Conservation (phyloP, 2,797 vertebrate genomes). For the Aulostomus chinensis region DNA sequence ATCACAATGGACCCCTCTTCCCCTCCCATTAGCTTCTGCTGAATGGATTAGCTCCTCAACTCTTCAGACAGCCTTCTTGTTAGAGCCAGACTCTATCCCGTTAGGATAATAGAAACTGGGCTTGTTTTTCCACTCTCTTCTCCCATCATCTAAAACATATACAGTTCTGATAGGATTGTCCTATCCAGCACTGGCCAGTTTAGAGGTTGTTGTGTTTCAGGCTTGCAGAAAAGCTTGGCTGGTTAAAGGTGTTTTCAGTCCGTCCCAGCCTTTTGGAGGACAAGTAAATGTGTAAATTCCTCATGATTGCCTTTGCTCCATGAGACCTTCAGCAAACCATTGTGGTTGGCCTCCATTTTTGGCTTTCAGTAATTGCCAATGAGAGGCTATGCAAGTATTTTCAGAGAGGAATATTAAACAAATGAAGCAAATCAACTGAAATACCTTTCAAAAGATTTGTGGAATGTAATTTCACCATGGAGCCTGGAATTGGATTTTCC, state of each 20-base stretch:
- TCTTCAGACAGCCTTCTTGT: slow-evolving; percentile 61
- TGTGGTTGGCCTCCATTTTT: slow-evolving; percentile 31
- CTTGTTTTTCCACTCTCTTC: slow-evolving; percentile 57
- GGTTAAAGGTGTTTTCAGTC: slow-evolving; percentile 37
- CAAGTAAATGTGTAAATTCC: slow-evolving; percentile 14
- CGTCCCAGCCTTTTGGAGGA: too few relatives aligned
- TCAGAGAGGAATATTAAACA: too few relatives aligned
- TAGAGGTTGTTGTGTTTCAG: slow-evolving; percentile 57
- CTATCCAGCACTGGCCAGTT: slow-evolving; percentile 54
- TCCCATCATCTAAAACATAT: slow-evolving; percentile 64
- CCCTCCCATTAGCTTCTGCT: slow-evolving; percentile 74
- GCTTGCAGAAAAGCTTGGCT: slow-evolving; percentile 26
- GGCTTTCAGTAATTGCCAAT: neutral
- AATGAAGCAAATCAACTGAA: slow-evolving; percentile 13
- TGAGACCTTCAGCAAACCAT: slow-evolving; percentile 24
- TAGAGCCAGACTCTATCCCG: slow-evolving; percentile 60
- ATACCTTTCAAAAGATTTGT: slow-evolving; percentile 35
- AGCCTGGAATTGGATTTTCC: slow-evolving; percentile 33
- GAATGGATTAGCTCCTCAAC: slow-evolving; percentile 75
- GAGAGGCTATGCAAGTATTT: neutral
- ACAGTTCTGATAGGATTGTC: slow-evolving; percentile 62
- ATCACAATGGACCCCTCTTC: slow-evolving; percentile 77
- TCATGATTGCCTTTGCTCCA: slow-evolving; percentile 29
- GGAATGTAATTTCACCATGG: slow-evolving; percentile 17
- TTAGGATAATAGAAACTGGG: slow-evolving; percentile 72